Evolutionary conservation across 2,888 invertebrate species (phyloP), one percentile per base, ranked within the genome.

Genomic region (Apoderus coryli): DNA sequence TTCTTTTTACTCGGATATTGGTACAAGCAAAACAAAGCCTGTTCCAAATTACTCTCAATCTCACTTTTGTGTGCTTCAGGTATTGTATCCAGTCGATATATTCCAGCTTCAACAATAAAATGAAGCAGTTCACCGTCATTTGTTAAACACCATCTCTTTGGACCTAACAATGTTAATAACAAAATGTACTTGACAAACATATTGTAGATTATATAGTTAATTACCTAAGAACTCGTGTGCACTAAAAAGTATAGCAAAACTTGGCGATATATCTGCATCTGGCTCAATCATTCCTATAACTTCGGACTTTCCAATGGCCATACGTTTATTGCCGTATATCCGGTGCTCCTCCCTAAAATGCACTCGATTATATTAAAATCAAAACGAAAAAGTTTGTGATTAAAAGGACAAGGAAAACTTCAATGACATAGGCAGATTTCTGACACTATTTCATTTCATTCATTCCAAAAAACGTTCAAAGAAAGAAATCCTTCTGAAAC

Each of bases 21-120:
- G 54, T 80, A 92, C 2, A 93, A 61, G 53, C 93, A 93, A 54
- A 72, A 89, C 35, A 78, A 66, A 36, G 76, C 69, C 59, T 93
- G 92, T 48, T 92, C 92, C 48, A 90, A 64, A 42, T 79, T 73
- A 43, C 79, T 76, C 35, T 70, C 71, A 2, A 88, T 65, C 49
- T 76, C 74, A 45, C 76, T 74, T 25, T 75, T 61, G 14, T 67
- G 63, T 25, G 65, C 60, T 11, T 71, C 67, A 27, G 76, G 65
- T 4, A 71, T 63, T 1, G 75, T 70, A 34, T 73, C 64, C 22
- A 80, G 48, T 37, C 74, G 63, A 15, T 79, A 74, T n/a, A 76
- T 64, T 22, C 85, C 64, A 2, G 73, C 69, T 42, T 81, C 77
- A 44, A 89, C 62, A 11, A 74, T 76, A 46, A 85, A 84, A 40